Evolutionary conservation across 2,113 vertebrate genomes (phyloP).

Genomic region (Heterotilapia buettikoferi): DNA sequence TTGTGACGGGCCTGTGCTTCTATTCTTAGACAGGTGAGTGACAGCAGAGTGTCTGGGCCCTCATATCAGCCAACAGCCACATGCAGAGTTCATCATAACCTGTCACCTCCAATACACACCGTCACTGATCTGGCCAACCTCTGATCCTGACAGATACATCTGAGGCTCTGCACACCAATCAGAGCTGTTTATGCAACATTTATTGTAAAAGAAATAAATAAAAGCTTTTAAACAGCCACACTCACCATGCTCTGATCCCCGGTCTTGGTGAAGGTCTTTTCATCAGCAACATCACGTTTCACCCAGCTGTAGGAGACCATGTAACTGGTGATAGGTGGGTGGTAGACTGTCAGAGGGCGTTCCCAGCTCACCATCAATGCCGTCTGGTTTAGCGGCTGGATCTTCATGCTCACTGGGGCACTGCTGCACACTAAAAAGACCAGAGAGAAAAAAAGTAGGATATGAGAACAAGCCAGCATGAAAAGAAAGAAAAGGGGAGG

Average conservation of each 20-base stretch:
- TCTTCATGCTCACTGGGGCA: constrained; percentile 92
- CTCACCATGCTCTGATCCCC: constrained; percentile 93
- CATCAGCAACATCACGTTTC: constrained; percentile 89
- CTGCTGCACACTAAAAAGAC: constrained; percentile 85
- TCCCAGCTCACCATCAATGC: constrained; percentile 92
- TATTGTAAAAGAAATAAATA: background rate
- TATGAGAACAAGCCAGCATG: background rate
- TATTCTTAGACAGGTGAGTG: constrained; percentile 49
- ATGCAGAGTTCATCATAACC: constrained; percentile 44
- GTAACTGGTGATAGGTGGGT: constrained; percentile 93
- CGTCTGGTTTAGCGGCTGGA: constrained; percentile 87
- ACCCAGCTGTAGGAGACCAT: constrained; percentile 98
- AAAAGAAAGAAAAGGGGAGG: background rate
- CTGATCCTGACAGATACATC: constrained; percentile 25
- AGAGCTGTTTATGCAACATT: background rate
- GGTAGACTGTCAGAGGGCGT: constrained; percentile 86
- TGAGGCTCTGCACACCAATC: constrained; percentile 3
- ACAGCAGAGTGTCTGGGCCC: constrained; percentile 19
- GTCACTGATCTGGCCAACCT: constrained; percentile 25
- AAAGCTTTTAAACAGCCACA: background rate
- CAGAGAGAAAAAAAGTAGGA: background rate
- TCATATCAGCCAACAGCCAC: constrained; percentile 49
- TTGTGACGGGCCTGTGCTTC: constrained; percentile 9
- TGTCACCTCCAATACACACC: constrained; percentile 35
- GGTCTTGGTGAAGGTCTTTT: constrained; percentile 93